A percentile compares a stretch with the other conserved stretches of the same genome.
These are phyloP conservation scores for Bellardia bayeri DNA, from an alignment of 2,888 invertebrate species.

Conservation along the genomic window DNA sequence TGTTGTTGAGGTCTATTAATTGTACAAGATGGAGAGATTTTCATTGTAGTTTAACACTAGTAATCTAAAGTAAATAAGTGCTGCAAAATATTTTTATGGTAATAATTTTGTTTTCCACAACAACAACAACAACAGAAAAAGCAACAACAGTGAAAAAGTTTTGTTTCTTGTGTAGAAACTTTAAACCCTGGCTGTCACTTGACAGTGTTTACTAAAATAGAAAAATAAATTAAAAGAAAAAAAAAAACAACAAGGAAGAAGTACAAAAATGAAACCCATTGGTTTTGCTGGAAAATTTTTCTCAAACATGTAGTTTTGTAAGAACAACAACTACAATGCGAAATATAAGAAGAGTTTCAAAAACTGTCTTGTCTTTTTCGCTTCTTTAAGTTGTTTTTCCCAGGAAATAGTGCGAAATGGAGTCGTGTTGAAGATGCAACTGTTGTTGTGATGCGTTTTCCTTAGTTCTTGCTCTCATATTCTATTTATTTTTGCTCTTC, in stretches of 20 bases:
- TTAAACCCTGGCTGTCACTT: conserved; percentile 59
- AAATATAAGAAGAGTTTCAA: conserved; percentile 46
- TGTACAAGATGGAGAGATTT: conserved; percentile 49
- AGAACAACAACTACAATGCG: conserved; percentile 1
- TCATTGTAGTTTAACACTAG: conserved; percentile 36
- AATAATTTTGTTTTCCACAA: conserved; percentile 42
- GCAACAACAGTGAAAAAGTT: neutral
- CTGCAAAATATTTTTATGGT: conserved; percentile 46
- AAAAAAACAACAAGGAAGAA: neutral
- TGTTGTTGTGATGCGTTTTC: conserved; percentile 17
- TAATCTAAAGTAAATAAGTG: conserved; percentile 42
- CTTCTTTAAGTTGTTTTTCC: conserved; percentile 22
- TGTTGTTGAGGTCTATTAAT: conserved; percentile 51
- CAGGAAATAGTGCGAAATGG: conserved; percentile 8
- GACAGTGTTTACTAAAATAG: conserved; percentile 24
- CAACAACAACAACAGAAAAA: neutral
- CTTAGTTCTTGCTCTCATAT: neutral
- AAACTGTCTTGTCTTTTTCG: conserved; percentile 48
- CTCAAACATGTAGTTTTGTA: conserved; percentile 49
- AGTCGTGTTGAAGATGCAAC: conserved; percentile 32
- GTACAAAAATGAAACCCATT: conserved; percentile 50
- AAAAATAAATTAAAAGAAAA: conserved; percentile 20
- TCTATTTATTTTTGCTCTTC: conserved; percentile 20
- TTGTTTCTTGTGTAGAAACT: conserved; percentile 17
- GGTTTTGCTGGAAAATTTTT: conserved; percentile 61